Conservation (phyloP, 2,888 invertebrate genomes). For the Caenorhabditis doughertyi region DNA sequence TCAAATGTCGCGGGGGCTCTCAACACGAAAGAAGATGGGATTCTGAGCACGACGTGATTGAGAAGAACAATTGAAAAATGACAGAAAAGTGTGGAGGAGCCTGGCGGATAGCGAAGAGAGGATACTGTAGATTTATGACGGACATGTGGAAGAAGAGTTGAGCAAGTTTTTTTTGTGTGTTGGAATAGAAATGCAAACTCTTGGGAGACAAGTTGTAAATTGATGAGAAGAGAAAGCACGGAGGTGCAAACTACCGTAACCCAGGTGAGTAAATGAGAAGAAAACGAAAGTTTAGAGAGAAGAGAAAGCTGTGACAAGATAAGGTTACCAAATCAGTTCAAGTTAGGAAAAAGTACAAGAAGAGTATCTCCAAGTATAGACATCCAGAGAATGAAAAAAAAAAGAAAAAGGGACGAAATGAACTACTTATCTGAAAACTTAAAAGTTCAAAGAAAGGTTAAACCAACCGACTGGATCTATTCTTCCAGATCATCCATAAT, state of each 20-base stretch:
- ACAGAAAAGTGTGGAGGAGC: slow-evolving; percentile 4
- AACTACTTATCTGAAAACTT: neutral
- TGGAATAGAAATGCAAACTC: slow-evolving; percentile 36
- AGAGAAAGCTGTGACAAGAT: neutral
- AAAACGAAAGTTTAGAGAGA: neutral
- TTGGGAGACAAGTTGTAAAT: slow-evolving; percentile 37
- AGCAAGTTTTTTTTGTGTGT: slow-evolving; percentile 46
- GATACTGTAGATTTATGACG: slow-evolving; percentile 64
- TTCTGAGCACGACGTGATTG: slow-evolving; percentile 1
- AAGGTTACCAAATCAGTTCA: neutral
- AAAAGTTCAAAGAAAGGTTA: neutral
- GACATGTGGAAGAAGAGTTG: slow-evolving; percentile 43
- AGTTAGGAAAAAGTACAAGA: neutral
- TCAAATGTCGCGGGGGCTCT: slow-evolving; percentile 48
- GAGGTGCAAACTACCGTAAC: slow-evolving; percentile 29
- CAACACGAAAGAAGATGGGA: neutral
- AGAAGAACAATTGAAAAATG: slow-evolving; percentile 55
- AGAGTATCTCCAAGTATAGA: neutral
- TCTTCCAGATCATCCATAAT: slow-evolving; percentile 19
- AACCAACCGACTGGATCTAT: neutral
- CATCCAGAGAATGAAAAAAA: neutral
- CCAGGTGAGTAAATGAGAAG: neutral
- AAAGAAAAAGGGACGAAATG: neutral
- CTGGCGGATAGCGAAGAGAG: neutral
- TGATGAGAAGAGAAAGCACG: slow-evolving; percentile 34